Conservation (phyloP, 2,888 invertebrate species). For the Pristionchus maxplancki region DNA sequence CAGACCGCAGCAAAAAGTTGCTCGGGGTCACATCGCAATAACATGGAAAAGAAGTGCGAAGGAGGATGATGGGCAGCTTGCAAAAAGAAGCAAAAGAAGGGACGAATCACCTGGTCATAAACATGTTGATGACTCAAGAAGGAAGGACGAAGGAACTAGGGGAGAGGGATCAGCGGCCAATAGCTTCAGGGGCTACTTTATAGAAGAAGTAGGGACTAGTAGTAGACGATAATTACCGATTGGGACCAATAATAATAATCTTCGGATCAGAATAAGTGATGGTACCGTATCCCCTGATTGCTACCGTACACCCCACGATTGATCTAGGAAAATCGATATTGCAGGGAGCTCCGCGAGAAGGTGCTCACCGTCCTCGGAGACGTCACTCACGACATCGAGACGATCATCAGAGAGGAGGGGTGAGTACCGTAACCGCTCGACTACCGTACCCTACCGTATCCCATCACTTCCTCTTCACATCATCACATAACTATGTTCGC, state of each 20-base stretch:
- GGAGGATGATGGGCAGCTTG: background rate
- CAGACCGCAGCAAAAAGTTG: background rate
- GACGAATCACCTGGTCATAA: background rate
- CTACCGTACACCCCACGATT: too few species aligned
- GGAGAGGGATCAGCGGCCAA: background rate
- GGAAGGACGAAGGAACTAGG: background rate
- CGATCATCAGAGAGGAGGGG: background rate
- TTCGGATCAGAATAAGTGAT: too few species aligned
- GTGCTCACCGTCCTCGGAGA: background rate
- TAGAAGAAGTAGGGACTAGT: too few species aligned
- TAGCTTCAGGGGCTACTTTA: too few species aligned
- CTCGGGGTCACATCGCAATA: conserved; percentile 10
- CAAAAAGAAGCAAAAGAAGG: background rate
- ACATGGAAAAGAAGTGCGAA: background rate
- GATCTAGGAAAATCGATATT: background rate
- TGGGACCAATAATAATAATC: too few species aligned
- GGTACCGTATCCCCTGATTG: too few species aligned
- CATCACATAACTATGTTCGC: background rate
- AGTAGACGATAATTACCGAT: too few species aligned
- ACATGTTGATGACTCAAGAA: conserved; percentile 30
- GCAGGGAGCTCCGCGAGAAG: conserved; percentile 33
- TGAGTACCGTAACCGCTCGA: conserved; percentile 12
- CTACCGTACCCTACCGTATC: background rate
- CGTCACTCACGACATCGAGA: background rate
- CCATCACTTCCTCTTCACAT: background rate